Percentiles rank a stretch among this genome's conserved stretches.
phyloP scores from a whole-genome alignment of 23 tunicate species.

The Phallusia fumigata region DNA sequence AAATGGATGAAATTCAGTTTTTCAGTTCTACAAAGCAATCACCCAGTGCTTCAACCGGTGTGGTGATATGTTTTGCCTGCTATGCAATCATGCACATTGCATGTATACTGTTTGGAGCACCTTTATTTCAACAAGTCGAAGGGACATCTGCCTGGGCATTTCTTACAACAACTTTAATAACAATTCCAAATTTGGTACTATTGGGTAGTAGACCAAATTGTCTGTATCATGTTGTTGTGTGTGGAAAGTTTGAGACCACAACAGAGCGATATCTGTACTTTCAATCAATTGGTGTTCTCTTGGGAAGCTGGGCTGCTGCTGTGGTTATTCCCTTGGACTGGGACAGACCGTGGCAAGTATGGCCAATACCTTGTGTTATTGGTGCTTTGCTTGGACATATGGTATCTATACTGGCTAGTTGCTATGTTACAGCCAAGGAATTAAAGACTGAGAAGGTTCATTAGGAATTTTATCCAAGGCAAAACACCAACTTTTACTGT shows the following conservation, averaged over 20 bases:
- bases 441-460: slow-evolving; percentile 49
- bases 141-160: slow-evolving; percentile 77
- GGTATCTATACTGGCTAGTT: slow-evolving; percentile 32
- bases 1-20: neutral
- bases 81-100: slow-evolving; percentile 41
- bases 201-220: slow-evolving; percentile 35
- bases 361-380: slow-evolving; percentile 86
- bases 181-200: slow-evolving; percentile 56
- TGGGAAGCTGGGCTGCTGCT: slow-evolving; percentile 88
- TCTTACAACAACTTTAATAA: slow-evolving; percentile 46
- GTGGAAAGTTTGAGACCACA: slow-evolving; percentile 33
- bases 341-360: slow-evolving; percentile 94
- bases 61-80: slow-evolving; percentile 25
- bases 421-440: slow-evolving; percentile 35
- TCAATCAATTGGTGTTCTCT: slow-evolving; percentile 35
- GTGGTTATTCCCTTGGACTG: slow-evolving; percentile 86
- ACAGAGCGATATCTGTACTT: slow-evolving; percentile 42
- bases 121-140: slow-evolving; percentile 29
- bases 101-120: slow-evolving; percentile 83
- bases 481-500: too few relatives aligned
- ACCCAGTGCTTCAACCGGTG: slow-evolving; percentile 2
- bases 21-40: neutral
- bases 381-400: slow-evolving; percentile 69
- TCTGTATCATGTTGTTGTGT: slow-evolving; percentile 48
- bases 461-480: neutral